Evolutionary conservation across 1,140 invertebrate genomes (phyloP).

Genomic region (Heliconius nattereri): DNA sequence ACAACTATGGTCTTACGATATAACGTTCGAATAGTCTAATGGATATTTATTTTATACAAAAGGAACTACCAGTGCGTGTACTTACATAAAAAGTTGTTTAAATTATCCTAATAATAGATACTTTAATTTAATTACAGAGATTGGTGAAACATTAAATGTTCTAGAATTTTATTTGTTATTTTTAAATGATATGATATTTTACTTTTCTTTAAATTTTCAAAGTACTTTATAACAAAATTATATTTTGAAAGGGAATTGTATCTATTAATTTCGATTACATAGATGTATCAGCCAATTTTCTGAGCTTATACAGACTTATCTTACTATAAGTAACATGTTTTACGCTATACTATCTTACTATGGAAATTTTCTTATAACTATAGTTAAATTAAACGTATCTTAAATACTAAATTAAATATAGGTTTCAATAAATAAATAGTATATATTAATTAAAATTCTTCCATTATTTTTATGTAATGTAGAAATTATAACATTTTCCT

Average conservation of each 20-base stretch:
- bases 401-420: constrained; percentile 64
- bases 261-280: not conserved
- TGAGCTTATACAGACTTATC: not conserved
- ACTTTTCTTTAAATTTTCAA: not conserved
- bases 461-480: constrained; percentile 35
- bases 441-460: constrained; percentile 72
- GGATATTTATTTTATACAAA: constrained; percentile 68
- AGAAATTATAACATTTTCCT: constrained; percentile 15
- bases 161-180: constrained; percentile 2
- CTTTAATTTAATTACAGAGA: not conserved
- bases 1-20: constrained; percentile 37
- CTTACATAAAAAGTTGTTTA: constrained; percentile 44
- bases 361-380: constrained; percentile 66
- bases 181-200: not conserved
- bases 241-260: not conserved
- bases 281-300: not conserved
- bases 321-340: constrained; percentile 21
- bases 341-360: constrained; percentile 60
- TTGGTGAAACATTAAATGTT: constrained; percentile 4
- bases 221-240: not conserved
- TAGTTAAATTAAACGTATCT: constrained; percentile 52
- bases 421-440: constrained; percentile 78
- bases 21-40: constrained; percentile 51
- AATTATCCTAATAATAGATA: not conserved
- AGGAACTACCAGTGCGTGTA: constrained; percentile 75